Evolutionary conservation across 37 sponge, comb jelly and placozoan species (phyloP).

Genomic region (Aphrocallistes beatrix): DNA sequence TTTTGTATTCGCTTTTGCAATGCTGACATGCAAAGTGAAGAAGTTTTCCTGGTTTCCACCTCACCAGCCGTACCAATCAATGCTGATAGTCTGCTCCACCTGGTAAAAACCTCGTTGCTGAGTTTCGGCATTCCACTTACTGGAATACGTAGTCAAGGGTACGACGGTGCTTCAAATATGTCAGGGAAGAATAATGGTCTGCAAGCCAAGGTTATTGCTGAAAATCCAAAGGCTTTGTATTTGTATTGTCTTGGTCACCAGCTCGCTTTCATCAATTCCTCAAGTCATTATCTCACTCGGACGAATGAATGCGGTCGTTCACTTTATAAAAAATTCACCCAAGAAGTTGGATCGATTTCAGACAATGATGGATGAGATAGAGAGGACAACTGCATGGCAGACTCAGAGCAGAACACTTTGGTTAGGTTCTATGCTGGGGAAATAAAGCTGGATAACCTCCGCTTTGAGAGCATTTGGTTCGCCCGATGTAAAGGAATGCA

Average conservation of each 20-base stretch:
- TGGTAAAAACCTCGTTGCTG: background rate
- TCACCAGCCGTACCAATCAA: background rate
- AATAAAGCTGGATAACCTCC: no score
- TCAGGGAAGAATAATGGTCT: background rate
- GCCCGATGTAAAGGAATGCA: no score
- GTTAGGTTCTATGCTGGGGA: no score
- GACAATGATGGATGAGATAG: no score
- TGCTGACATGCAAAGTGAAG: background rate
- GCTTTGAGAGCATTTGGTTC: no score
- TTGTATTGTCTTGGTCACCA: background rate
- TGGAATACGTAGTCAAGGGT: background rate
- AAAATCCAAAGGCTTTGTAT: background rate
- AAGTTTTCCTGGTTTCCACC: background rate
- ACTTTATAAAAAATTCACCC: no score
- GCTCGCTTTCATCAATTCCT: background rate
- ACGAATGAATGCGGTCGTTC: background rate
- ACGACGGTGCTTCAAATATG: conserved; percentile 7
- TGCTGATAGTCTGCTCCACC: conserved; percentile 6
- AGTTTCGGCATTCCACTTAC: background rate
- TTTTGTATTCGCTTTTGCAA: conserved; percentile 3
- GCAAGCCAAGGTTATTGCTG: background rate
- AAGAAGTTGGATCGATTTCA: no score
- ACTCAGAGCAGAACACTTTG: no score
- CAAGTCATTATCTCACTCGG: background rate
- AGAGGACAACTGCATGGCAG: no score